A percentile compares a stretch with the other conserved stretches of the same genome.
Conservation (phyloP, 2,113 vertebrate genomes). For the Seriola rivoliana region DNA sequence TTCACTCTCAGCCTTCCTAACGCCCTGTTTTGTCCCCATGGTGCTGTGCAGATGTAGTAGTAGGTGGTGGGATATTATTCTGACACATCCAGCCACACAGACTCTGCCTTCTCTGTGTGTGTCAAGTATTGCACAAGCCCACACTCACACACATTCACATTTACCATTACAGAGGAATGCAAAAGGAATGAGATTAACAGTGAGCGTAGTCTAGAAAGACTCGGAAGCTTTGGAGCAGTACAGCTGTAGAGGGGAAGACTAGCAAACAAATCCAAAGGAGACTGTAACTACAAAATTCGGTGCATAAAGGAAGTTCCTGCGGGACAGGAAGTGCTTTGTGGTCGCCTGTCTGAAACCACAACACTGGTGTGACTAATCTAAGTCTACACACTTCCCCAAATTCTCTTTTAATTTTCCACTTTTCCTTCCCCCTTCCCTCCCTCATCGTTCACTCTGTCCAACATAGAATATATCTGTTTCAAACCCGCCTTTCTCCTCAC, state of each 20-base stretch:
- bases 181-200: constrained; percentile 6
- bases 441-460: not conserved
- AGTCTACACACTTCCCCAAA: constrained; percentile 71
- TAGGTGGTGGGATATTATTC: constrained; percentile 62
- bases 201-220: not conserved
- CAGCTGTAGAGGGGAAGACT: not conserved
- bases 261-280: constrained; percentile 13
- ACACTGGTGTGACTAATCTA: constrained; percentile 57
- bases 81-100: constrained; percentile 51
- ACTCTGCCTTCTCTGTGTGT: constrained; percentile 46
- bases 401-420: constrained; percentile 43
- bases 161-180: constrained; percentile 29
- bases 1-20: constrained; percentile 27
- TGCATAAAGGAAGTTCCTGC: constrained; percentile 71
- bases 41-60: constrained; percentile 60
- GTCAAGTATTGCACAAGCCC: constrained; percentile 48
- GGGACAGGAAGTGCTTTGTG: constrained; percentile 77
- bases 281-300: constrained; percentile 40
- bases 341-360: constrained; percentile 61
- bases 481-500: constrained; percentile 3
- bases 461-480: not conserved
- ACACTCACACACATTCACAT: constrained; percentile 8
- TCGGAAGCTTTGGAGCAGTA: not conserved
- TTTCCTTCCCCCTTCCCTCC: not conserved
- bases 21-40: constrained; percentile 44